Conservation (phyloP, 1,140 invertebrate genomes). For the Monomorium pharaonis region DNA sequence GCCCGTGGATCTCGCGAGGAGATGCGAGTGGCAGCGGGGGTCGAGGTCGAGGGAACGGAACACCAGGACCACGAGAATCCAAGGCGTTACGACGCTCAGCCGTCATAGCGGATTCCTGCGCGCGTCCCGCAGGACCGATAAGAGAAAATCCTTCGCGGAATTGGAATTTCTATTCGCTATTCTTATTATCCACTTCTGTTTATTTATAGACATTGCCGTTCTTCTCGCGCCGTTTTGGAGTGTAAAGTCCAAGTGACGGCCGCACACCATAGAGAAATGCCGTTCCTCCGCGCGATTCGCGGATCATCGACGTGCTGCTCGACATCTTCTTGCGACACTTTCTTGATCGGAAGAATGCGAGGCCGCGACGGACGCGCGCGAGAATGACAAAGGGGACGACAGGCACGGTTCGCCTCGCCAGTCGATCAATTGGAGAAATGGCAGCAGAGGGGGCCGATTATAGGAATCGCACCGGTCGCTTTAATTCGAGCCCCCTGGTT, state of each 20-base stretch:
- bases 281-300: slow-evolving; percentile 32
- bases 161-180: slow-evolving; percentile 45
- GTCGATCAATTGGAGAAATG: slow-evolving; percentile 6
- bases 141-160: slow-evolving; percentile 69
- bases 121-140: slow-evolving; percentile 69
- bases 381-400: slow-evolving; percentile 19
- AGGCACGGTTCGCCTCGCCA: not conserved
- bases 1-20: slow-evolving; percentile 5
- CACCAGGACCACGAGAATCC: slow-evolving; percentile 70
- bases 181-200: no score
- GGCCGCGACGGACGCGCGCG: slow-evolving; percentile 8
- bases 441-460: not conserved
- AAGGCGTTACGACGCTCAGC: slow-evolving; percentile 71
- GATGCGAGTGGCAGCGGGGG: not conserved
- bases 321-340: slow-evolving; percentile 32
- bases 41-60: slow-evolving; percentile 58
- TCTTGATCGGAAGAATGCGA: slow-evolving; percentile 24
- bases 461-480: not conserved
- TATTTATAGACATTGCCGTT: slow-evolving; percentile 46
- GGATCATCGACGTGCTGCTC: not conserved
- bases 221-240: not conserved
- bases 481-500: not conserved
- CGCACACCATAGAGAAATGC: not conserved
- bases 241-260: not conserved
- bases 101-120: slow-evolving; percentile 77